Base-by-base conservation (phyloP, 2,888 invertebrate species). In the Lamproptera curius region DNA sequence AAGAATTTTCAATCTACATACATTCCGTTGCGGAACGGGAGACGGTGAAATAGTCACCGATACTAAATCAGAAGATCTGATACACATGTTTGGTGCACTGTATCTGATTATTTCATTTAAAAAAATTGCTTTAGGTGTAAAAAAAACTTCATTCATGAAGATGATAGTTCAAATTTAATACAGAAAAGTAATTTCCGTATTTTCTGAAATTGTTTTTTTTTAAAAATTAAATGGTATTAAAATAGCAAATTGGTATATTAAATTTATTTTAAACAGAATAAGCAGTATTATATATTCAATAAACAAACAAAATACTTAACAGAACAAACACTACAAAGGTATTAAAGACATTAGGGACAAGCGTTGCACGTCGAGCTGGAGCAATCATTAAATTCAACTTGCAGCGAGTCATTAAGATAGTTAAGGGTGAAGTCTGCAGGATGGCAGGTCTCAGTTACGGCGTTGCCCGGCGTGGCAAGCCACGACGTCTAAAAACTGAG, bases 401-500 rank as follows among this genome's bases (percentile, higher is more conserved):
- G 20, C 16, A 26, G 42, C 43, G 10, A 35, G 42, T 46, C 35
- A 48, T 48, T 48, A 48, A 38, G 42, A 42, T 34, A 48, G 48
- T 48, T 34, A 42, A 48, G 48, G 16, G 33, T 43, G 39, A 39
- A 43, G 35, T 48, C 48, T 43, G 39, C 39, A 43, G 48, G 47
- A 48, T 23, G 47, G 13, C 38, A 42, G 42, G 42, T 38, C 43
- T 39, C 43, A 13, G 38, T 33, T 45, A 38, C 45, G 16, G 46
- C 33, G 17, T 23, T 42, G 26, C 11, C 23, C 34, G 35, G 34
- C 43, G 48, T 17, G 42, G 54, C 47, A 39, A 52, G 48, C 56
- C 57, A 55, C 57, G 61, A 64, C 59, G 62, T 65, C 77, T 81
- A 82, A 84, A 84, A 85, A 86, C 78, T 77, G 70, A 70, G 73